Percentiles rank a stretch among this genome's conserved stretches.
Evolutionary conservation across 2,888 invertebrate genomes (phyloP).

Genomic region (Galerucella pusilla): DNA sequence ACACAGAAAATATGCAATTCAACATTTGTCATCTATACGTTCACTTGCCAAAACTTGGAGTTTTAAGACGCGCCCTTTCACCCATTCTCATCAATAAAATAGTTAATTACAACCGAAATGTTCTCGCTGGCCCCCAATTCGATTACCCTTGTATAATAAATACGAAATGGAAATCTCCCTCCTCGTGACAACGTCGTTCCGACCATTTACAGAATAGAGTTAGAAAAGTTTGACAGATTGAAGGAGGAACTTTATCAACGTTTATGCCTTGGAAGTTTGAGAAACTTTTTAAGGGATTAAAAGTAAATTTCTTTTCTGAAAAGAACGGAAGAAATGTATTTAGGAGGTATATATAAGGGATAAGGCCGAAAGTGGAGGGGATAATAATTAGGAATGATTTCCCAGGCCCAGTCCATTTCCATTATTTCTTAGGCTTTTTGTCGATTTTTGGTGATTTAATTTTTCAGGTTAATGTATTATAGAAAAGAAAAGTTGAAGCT

Average conservation of each 20-base stretch:
- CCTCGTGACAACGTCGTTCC: slow-evolving; percentile 50
- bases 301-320: slow-evolving; percentile 50
- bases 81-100: slow-evolving; percentile 32
- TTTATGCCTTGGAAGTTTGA: slow-evolving; percentile 51
- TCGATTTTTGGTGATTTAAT: not conserved
- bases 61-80: not conserved
- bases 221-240: slow-evolving; percentile 58
- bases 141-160: slow-evolving; percentile 55
- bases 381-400: slow-evolving; percentile 28
- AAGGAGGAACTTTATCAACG: slow-evolving; percentile 53
- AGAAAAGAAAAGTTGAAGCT: not conserved
- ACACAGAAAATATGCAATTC: too few relatives aligned
- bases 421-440: slow-evolving; percentile 9
- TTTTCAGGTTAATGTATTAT: not conserved
- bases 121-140: slow-evolving; percentile 44
- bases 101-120: slow-evolving; percentile 26
- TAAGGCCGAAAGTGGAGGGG: not conserved
- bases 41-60: not conserved
- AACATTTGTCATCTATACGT: not conserved
- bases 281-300: slow-evolving; percentile 49
- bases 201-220: slow-evolving; percentile 54
- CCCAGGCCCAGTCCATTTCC: slow-evolving; percentile 10
- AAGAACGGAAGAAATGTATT: slow-evolving; percentile 26
- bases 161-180: slow-evolving; percentile 55
- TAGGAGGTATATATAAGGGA: slow-evolving; percentile 34